Conservation (phyloP, 1,140 invertebrate genomes). For the Hycleus cichorii region DNA sequence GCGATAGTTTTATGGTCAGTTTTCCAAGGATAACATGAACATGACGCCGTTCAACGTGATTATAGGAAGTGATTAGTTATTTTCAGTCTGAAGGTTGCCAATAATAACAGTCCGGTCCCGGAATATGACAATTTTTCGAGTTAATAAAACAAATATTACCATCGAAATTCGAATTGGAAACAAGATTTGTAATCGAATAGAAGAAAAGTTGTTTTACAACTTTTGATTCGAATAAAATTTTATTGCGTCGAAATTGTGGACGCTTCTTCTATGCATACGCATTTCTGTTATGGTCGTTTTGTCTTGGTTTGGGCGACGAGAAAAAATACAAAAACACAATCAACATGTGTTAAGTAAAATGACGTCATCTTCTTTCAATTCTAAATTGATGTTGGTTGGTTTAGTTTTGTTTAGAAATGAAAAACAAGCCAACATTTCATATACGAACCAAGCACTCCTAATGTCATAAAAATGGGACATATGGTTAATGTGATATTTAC, state of each 20-base stretch:
- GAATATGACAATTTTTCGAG: constrained; percentile 10
- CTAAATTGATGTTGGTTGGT: neutral
- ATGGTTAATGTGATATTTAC: constrained; percentile 16
- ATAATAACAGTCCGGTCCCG: constrained; percentile 22
- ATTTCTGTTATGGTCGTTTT: neutral
- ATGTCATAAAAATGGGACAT: constrained; percentile 15
- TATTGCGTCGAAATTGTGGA: no score
- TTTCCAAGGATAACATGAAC: constrained; percentile 36
- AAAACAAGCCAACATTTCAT: neutral
- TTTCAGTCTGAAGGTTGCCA: constrained; percentile 34
- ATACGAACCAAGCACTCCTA: neutral
- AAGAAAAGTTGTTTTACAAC: no score
- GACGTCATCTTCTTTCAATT: constrained; percentile 15
- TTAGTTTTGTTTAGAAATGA: neutral
- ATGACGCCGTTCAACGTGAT: constrained; percentile 35
- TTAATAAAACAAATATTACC: neutral
- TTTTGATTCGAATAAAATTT: no score
- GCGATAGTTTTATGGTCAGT: constrained; percentile 33
- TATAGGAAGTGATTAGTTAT: constrained; percentile 39
- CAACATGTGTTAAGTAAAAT: constrained; percentile 13
- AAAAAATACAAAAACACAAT: constrained; percentile 1
- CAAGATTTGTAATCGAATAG: no score
- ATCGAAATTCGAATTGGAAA: no score
- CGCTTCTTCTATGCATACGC: neutral
- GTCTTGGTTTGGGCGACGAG: neutral